Conservation (phyloP, 2,113 vertebrate genomes). For the Heterotis niloticus region DNA sequence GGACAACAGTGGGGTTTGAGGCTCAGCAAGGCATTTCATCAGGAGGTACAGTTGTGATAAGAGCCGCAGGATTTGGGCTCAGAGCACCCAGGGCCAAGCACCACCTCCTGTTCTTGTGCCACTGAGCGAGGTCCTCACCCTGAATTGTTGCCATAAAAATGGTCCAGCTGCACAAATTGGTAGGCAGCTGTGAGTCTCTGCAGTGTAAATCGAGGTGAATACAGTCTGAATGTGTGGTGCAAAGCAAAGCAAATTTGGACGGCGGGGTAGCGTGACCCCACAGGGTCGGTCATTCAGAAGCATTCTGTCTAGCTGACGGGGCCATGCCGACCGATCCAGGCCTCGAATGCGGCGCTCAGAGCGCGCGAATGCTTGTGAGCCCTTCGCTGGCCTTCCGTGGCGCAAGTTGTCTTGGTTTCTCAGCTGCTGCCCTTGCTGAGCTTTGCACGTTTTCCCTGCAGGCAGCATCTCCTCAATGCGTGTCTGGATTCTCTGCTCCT, state of each 20-base stretch:
- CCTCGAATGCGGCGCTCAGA: not conserved
- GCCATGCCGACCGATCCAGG: not conserved
- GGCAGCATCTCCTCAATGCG: slow-evolving; percentile 16
- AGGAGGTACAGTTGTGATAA: no score
- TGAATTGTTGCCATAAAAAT: no score
- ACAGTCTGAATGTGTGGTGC: not conserved
- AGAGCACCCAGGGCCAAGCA: no score
- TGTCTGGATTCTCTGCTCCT: slow-evolving; percentile 18
- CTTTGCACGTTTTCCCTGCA: not conserved
- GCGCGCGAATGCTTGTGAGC: not conserved
- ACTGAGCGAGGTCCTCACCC: no score
- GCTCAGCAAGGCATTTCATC: not conserved
- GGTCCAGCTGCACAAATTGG: no score
- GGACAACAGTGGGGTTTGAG: no score
- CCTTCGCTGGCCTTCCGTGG: not conserved
- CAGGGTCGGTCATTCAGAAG: not conserved
- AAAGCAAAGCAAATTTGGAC: no score
- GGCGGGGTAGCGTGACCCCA: not conserved
- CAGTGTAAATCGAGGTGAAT: no score
- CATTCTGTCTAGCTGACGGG: not conserved
- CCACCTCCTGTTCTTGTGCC: no score
- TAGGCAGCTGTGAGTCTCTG: no score
- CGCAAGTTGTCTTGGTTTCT: not conserved
- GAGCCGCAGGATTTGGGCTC: no score
- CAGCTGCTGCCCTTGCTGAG: not conserved